Base-by-base conservation (phyloP, 1,140 invertebrate species). In the Bombus difficillimus region DNA sequence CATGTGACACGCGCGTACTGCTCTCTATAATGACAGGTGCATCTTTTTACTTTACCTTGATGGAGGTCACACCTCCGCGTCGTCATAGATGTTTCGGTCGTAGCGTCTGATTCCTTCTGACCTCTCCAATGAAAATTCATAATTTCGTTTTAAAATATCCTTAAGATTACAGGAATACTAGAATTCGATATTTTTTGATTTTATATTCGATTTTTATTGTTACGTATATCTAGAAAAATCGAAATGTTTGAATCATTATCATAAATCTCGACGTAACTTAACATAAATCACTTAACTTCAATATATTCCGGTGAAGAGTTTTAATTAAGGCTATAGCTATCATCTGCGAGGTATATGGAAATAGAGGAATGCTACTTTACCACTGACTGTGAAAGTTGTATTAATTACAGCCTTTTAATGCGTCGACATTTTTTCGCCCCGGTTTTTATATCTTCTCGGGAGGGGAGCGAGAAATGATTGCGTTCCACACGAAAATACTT, bases 361-460 rank as follows among this genome's bases (percentile, higher is more conserved):
- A 53, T 62, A n/a, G 34, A 72, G 82, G 77, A 88, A 90, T 87
- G 62, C 39, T 53, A 87, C 68, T 90, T 77, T 43, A 47, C 37
- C 37, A 83, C 74, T 34, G n/a, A 85, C 53, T 85, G 75, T 88
- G 59, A 89, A 86, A 89, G 72, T 90, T 34, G 80, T 88, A 87
- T 91, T 79, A 89, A 89, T 88, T 89, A 72, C 41, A 64, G 66
- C 28, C 32, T 89, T 80, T 90, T 89, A 89, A 90, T 82, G 75
- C 64, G 74, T 32, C 87, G 62, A 84, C 87, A 90, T 89, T 87
- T 90, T 89, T 89, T 86, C 80, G 37, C 34, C n/a, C 69, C 37
- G 47, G 34, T 75, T 77, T 90, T 87, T 82, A 77, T 72, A 32
- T 85, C 59, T 85, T 88, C 74, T 62, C 25, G 37, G 62, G n/a